A percentile compares a stretch with the other conserved stretches of the same genome.
Evolutionary conservation across 2,888 invertebrate species (phyloP).

Genomic region (Spatulosminthurus flaviceps): DNA sequence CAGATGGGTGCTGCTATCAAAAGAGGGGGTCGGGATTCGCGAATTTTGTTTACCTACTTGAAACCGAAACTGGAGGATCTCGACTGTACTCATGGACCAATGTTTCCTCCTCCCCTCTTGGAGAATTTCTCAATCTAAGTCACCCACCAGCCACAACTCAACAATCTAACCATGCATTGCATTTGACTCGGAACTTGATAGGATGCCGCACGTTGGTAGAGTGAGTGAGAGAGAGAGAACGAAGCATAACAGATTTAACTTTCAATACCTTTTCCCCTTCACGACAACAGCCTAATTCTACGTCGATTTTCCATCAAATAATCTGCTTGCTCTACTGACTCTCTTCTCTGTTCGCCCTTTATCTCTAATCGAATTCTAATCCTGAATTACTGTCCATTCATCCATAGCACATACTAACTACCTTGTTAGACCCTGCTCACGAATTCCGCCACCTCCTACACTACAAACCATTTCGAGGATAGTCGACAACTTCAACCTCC

Average conservation of each 20-base stretch:
- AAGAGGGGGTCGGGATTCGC: conserved; percentile 42
- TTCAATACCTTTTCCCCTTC: conserved; percentile 47
- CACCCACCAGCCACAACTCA: conserved; percentile 44
- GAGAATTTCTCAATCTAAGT: conserved; percentile 47
- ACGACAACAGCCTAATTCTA: conserved; percentile 42
- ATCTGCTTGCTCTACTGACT: conserved; percentile 50
- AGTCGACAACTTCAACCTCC: background rate
- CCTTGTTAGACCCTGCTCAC: conserved; percentile 9
- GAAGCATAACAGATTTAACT: conserved; percentile 43
- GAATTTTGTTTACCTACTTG: conserved; percentile 54
- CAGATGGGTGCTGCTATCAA: conserved; percentile 51
- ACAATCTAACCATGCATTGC: conserved; percentile 43
- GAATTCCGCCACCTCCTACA: conserved; percentile 7
- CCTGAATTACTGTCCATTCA: conserved; percentile 44
- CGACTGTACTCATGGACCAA: conserved; percentile 28
- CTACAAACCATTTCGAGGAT: background rate
- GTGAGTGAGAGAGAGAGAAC: no score
- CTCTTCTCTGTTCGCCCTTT: conserved; percentile 37
- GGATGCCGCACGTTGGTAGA: conserved; percentile 6
- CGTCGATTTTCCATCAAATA: conserved; percentile 51
- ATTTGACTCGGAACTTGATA: conserved; percentile 48
- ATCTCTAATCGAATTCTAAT: conserved; percentile 48
- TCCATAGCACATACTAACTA: conserved; percentile 44
- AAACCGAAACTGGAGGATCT: conserved; percentile 45
- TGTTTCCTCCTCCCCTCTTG: conserved; percentile 33